A percentile compares a stretch with the other conserved stretches of the same genome.
phyloP scores from a whole-genome alignment of 2,888 invertebrate genomes.

The Ophioninae sp. region DNA sequence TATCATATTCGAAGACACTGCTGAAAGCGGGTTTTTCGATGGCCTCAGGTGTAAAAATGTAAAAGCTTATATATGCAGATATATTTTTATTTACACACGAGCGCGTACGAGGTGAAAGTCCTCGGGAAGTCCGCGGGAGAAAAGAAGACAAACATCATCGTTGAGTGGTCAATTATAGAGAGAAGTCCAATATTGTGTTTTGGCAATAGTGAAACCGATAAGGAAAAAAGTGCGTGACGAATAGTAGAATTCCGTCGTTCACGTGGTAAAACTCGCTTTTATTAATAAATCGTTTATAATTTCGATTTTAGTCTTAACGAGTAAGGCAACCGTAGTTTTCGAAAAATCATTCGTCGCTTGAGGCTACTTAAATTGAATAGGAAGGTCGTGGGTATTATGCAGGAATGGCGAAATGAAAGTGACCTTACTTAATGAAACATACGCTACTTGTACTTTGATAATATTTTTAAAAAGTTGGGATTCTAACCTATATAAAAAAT shows the following conservation, averaged over 20 bases:
- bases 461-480: no score
- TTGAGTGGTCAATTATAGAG: slow-evolving; percentile 52
- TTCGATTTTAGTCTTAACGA: not conserved
- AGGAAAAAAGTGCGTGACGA: slow-evolving; percentile 1
- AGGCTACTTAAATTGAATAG: no score
- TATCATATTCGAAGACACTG: slow-evolving; percentile 30
- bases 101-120: slow-evolving; percentile 55
- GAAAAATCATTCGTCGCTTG: no score
- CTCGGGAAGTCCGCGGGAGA: slow-evolving; percentile 55
- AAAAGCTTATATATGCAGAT: slow-evolving; percentile 19
- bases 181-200: slow-evolving; percentile 47
- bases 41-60: slow-evolving; percentile 53
- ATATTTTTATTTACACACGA: slow-evolving; percentile 17
- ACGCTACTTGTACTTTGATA: no score
- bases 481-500: no score
- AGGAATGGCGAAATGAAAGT: no score
- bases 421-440: no score
- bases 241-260: not conserved
- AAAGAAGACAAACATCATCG: slow-evolving; percentile 57
- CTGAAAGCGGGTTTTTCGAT: slow-evolving; percentile 38
- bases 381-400: no score
- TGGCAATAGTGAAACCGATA: slow-evolving; percentile 29
- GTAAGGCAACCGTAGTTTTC: no score
- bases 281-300: not conserved
- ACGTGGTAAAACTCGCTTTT: not conserved